phyloP scores from a whole-genome alignment of 2,888 invertebrate species.

The Scaptomyza tumidula region DNA sequence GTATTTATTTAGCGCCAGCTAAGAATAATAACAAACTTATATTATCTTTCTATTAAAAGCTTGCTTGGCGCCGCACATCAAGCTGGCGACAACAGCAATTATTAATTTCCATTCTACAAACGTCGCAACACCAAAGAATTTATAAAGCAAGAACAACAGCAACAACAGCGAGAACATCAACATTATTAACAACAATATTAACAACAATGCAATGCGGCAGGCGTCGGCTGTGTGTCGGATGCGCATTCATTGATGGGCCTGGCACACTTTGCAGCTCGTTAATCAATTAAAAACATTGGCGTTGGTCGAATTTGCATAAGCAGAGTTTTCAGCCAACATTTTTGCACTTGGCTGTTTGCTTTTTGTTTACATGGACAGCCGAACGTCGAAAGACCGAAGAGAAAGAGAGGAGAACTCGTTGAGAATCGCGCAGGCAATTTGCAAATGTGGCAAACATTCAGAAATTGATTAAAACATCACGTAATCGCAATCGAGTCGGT shows the following conservation, averaged over 20 bases:
- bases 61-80: background rate
- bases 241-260: slow-evolving; percentile 17
- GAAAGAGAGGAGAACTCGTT: background rate
- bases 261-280: slow-evolving; percentile 65
- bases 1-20: no score
- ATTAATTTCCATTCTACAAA: slow-evolving; percentile 21
- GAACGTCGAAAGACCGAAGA: background rate
- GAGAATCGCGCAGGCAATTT: slow-evolving; percentile 28
- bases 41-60: background rate
- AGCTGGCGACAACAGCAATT: slow-evolving; percentile 1
- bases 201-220: slow-evolving; percentile 5
- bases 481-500: slow-evolving; percentile 60
- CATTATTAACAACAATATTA: slow-evolving; percentile 20
- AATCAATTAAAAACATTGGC: slow-evolving; percentile 63
- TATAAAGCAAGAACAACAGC: slow-evolving; percentile 18
- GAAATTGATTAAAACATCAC: slow-evolving; percentile 78
- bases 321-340: slow-evolving; percentile 52
- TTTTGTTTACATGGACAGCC: slow-evolving; percentile 8
- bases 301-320: slow-evolving; percentile 64
- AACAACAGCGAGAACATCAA: slow-evolving; percentile 14
- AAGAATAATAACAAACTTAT: background rate
- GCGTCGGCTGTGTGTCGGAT: background rate
- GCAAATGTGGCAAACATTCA: slow-evolving; percentile 51
- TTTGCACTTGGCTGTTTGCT: slow-evolving; percentile 53
- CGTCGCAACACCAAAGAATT: slow-evolving; percentile 20